A percentile compares a stretch with the other conserved stretches of the same genome.
Conservation (phyloP, 2,113 vertebrate species). For the Semicossyphus pulcher region DNA sequence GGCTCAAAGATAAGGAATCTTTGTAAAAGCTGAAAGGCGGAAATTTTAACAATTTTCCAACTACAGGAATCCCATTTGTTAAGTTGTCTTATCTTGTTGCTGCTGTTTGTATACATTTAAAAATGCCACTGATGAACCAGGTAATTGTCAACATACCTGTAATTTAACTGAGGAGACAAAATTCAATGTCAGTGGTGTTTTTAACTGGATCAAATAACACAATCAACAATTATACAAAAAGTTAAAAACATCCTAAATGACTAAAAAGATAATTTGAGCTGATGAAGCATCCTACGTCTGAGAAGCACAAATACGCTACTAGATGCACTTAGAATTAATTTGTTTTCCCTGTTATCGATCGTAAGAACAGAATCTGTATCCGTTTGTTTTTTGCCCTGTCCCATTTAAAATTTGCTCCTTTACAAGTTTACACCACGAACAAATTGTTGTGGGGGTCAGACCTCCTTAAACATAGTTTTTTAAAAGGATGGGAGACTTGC, state of each 20-base stretch:
- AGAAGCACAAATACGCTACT: background rate
- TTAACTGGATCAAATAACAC: too few relatives aligned
- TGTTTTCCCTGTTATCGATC: background rate
- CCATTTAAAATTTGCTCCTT: background rate
- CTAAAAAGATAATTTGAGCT: background rate
- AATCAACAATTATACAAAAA: too few relatives aligned
- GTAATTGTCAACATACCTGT: too few relatives aligned
- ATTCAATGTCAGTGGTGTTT: too few relatives aligned
- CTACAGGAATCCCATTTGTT: too few relatives aligned
- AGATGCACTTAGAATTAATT: background rate
- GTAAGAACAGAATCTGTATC: background rate
- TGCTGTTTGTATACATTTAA: too few relatives aligned
- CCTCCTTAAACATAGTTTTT: background rate
- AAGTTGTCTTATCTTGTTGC: too few relatives aligned
- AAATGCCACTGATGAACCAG: too few relatives aligned
- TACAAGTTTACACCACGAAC: conserved; percentile 16
- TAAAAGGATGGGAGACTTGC: background rate
- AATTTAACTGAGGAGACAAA: too few relatives aligned
- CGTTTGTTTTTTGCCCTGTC: background rate
- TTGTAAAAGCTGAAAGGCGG: too few relatives aligned
- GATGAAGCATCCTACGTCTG: background rate
- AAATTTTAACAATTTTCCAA: too few relatives aligned
- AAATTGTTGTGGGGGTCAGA: background rate
- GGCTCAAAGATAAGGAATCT: background rate
- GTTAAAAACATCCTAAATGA: too few relatives aligned